These are phyloP conservation scores for Pteromalus puparum DNA, from an alignment of 1,140 invertebrate species.

Conservation along the genomic window DNA sequence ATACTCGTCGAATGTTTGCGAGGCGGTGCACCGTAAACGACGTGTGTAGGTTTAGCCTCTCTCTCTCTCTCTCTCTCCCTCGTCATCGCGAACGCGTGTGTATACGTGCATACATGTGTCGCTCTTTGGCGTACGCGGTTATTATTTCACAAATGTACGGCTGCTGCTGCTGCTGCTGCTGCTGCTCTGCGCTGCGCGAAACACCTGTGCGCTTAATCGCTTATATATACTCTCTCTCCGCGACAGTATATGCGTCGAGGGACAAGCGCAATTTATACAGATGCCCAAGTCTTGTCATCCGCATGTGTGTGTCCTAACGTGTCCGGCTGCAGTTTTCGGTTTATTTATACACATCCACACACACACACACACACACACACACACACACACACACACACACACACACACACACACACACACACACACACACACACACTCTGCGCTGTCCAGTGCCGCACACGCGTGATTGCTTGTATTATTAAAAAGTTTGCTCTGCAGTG, in stretches of 20 bases:
- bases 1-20: conserved; percentile 21
- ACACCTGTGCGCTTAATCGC: conserved; percentile 31
- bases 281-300: neutral
- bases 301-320: neutral
- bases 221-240: neutral
- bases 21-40: neutral
- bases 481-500: neutral
- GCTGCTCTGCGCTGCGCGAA: neutral
- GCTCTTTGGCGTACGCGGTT: neutral
- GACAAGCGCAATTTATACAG: neutral
- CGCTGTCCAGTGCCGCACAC: neutral
- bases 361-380: neutral
- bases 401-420: neutral
- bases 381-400: neutral
- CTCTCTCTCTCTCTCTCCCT: neutral
- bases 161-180: too few species aligned
- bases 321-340: neutral
- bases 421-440: too few species aligned
- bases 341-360: neutral
- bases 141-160: conserved; percentile 32
- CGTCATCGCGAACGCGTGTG: neutral
- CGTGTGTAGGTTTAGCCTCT: neutral
- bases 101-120: neutral
- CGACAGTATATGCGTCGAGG: neutral
- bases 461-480: neutral